Base-by-base conservation (phyloP, 2,888 invertebrate species). In the Tenodera sinensis region DNA sequence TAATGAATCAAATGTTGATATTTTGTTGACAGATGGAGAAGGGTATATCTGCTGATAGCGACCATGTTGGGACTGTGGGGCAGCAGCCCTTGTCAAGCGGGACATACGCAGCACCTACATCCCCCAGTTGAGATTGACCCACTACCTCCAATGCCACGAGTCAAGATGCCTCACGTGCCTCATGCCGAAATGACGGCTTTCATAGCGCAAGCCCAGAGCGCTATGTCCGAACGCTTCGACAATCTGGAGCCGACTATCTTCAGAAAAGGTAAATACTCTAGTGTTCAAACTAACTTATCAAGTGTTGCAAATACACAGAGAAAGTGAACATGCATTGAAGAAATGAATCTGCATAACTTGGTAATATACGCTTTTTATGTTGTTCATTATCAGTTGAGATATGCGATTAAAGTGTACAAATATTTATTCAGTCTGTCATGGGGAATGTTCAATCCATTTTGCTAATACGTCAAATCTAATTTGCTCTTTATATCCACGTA, bases 191-290 rank as follows among this genome's bases (percentile, higher is more conserved):
- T 92, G 89, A 90, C 91, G 12, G 91, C 92, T 71, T 91, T 92
- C 34, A 91, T 92, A 7, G 90, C 90, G 28, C 91, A 91, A 84
- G 92, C 92, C 2, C 91, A 91, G 20, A 88, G 91, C 71, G 91
- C 92, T 84, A 91, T 93, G 85, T 90, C 90, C 9, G 91, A 92
- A 28, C 90, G 93, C 71, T 92, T 92, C 90, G 91, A 92, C 82
- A 90, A 91, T 25, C 91, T 93, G 81, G 92, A 93, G 88, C 92
- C 92, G 3, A 91, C 91, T 83, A 92, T 93, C 86, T 91, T 91
- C 90, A 91, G 91, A 84, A 92, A 92, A 89, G 92, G 93, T 92
- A 81, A 85, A 20, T 20, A 71, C 1, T 42, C 42, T 34, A 34
- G 42, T 42, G 12, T 12, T 42, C 42, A 42, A 42, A 12, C 0